Base-by-base conservation (phyloP, 2,888 invertebrate species). In the Drosophila buzzatii region DNA sequence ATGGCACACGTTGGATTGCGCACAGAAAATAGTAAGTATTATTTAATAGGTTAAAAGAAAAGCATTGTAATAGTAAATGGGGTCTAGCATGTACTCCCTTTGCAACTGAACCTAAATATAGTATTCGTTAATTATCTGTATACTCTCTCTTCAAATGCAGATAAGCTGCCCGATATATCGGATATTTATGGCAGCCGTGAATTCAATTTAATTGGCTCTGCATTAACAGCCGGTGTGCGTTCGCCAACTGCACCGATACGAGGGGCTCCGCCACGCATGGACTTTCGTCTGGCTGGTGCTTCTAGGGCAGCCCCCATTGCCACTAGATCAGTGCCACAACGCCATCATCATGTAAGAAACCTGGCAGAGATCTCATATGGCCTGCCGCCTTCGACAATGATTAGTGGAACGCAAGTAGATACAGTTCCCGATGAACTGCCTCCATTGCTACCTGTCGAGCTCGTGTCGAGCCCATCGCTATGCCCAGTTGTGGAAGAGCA, bases 121-220 rank as follows among this genome's bases (percentile, higher is more conserved):
- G 0, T 27, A 4, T 27, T 6, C 6, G n/a, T 27, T 27, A 27
- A 27, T 27, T 6, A 27, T 27, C 27, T 27, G 27, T 27, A 3
- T 1, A 5, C 35, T 10, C 10, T 9, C 10, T 39, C 23, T 20
- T 45, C 7, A 9, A 27, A 41, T 6, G 5, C 37, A 75, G 79
- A 37, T 61, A 44, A 44, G 18, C 16, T 14, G 0, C 18, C 16
- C 2, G 55, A 23, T 53, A 16, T 23, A 10, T n/a, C 39, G 5
- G 57, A 33, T 35, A 6, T 33, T 9, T 2, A 7, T 6, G 10
- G 23, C 10, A 27, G 12, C 4, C 49, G 6, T 18, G 58, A 66
- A 4, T 31, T 56, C 1, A 47, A 62, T 23, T 35, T 55, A 7
- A 12, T 51, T 51, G 79, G 62, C 23, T 31, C 55, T 42, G 60